phyloP scores from a whole-genome alignment of 1,140 invertebrate species.

The Ceratina australensis region DNA sequence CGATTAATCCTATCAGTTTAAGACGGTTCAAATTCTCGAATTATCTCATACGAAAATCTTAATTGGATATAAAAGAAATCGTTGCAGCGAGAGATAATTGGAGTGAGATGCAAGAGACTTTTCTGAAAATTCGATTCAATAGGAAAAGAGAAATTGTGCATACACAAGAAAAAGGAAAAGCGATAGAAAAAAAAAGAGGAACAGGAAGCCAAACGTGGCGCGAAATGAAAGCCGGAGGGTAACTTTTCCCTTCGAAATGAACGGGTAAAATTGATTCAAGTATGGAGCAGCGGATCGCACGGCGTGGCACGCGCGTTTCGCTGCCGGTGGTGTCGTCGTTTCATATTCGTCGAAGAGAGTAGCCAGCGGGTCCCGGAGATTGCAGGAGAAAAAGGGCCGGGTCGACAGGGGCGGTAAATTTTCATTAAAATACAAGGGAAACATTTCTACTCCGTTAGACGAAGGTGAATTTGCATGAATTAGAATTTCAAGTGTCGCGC shows the following conservation, averaged over 20 bases:
- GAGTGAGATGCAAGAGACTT: too few relatives aligned
- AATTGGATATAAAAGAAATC: too few relatives aligned
- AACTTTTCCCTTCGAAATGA: neutral
- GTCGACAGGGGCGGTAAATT: constrained; percentile 31
- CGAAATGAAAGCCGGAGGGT: neutral
- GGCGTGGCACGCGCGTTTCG: neutral
- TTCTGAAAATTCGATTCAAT: too few relatives aligned
- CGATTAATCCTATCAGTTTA: neutral
- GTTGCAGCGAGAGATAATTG: too few relatives aligned
- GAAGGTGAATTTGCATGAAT: constrained; percentile 60
- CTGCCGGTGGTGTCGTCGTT: constrained; percentile 27
- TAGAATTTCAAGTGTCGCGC: constrained; percentile 63
- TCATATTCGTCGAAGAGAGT: constrained; percentile 49
- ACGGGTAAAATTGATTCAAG: constrained; percentile 33
- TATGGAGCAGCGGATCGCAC: neutral
- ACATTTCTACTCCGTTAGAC: constrained; percentile 59
- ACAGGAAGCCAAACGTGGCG: too few relatives aligned
- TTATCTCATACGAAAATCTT: too few relatives aligned
- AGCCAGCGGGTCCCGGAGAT: constrained; percentile 3
- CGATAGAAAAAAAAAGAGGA: too few relatives aligned
- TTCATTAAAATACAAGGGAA: constrained; percentile 61
- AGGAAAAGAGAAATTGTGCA: too few relatives aligned
- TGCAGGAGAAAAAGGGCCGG: constrained; percentile 13
- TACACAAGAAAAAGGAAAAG: neutral
- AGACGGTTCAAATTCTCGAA: too few relatives aligned